Evolutionary conservation across 1,140 invertebrate species (phyloP), one percentile per base, ranked within the genome.

Genomic region (Aphaenogaster ashmeadi): DNA sequence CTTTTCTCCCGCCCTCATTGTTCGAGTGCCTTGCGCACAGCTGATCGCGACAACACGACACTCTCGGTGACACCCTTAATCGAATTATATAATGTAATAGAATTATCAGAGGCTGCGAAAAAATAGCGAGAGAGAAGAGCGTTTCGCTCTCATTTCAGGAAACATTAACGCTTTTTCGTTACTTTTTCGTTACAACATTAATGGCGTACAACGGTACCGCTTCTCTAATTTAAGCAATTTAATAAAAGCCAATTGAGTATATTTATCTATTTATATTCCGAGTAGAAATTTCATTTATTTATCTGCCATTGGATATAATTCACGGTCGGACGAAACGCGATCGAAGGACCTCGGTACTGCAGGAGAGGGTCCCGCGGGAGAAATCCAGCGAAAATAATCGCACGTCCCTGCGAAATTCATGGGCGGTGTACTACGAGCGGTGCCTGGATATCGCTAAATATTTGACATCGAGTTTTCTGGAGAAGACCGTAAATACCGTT

Each of bases 301-400:
- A 41, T 44, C 21, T 27, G 3, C 47, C 13, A 69, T 80, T 56
- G 44, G 58, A 27, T 47, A 41, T 54, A 66, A 66, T 80, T 87
- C 80, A 67, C 60, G 36, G 8, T 3, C 52, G 56, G 41, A 60
- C 50, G 36, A 33, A 80, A 62, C 50, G n/a, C 50, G 84, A 87
- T 88, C 87, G 87, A 86, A 66, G 66, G 9, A 84, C 56, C 67
- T 47, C 67, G 62, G 52, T 64, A 27, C 60, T 66, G 36, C 38
- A 47, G 21, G 13, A 33, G 50, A 69, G 21, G 41, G 13, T 77
- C 87, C 64, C 66, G 18, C 66, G 74, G 62, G 83, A 86, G 74
- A 78, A 84, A 41, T 52, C 66, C 74, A 74, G 58, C 66, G 47
- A 87, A 89, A 87, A 90, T 87, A 90, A 89, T 89, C 71, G 84